phyloP scores from a whole-genome alignment of 2,113 vertebrate genomes.

The Chinchilla lanigera region DNA sequence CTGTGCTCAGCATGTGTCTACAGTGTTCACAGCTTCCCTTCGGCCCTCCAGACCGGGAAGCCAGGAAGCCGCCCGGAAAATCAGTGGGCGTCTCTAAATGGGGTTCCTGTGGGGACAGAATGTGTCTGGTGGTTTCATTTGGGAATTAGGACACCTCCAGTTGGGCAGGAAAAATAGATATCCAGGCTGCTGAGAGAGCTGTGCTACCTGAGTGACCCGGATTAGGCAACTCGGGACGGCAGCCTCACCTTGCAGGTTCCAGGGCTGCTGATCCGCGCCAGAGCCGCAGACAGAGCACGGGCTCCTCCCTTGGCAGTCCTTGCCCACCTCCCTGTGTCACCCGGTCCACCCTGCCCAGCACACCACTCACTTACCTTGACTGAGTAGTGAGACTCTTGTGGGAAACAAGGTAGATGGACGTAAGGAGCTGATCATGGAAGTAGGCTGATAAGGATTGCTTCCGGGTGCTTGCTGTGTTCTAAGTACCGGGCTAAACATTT shows the following conservation, averaged over 20 bases:
- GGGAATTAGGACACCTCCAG: not conserved
- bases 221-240: not conserved
- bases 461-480: not conserved
- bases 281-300: not conserved
- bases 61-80: not conserved
- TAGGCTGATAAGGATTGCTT: not conserved
- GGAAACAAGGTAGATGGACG: not conserved
- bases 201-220: not conserved
- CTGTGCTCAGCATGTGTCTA: fast-evolving
- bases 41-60: not conserved
- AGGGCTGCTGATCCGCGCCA: not conserved
- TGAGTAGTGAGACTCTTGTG: not conserved
- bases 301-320: not conserved
- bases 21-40: not conserved
- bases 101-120: not conserved
- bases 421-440: not conserved
- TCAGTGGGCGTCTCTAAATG: not conserved
- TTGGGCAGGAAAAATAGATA: not conserved
- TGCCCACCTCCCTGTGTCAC: not conserved
- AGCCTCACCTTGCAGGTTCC: not conserved
- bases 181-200: not conserved
- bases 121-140: not conserved
- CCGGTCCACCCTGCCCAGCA: not conserved
- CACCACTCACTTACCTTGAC: not conserved
- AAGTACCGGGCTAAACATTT: not conserved